These are phyloP conservation scores for Lithophane socia DNA, from an alignment of 2,888 invertebrate genomes.

Conservation along the genomic window DNA sequence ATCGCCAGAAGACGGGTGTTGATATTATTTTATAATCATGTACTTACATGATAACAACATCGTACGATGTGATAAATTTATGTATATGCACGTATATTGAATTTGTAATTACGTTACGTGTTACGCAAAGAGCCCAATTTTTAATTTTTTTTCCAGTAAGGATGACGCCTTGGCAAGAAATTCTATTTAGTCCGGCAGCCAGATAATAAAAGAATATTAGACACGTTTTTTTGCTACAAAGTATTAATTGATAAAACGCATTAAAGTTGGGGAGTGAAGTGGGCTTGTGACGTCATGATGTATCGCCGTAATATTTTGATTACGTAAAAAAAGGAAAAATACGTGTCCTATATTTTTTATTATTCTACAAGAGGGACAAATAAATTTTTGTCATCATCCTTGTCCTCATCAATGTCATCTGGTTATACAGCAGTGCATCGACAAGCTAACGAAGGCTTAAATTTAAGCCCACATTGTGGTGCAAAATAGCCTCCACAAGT, in stretches of 20 bases:
- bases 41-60: constrained; percentile 61
- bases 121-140: constrained; percentile 23
- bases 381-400: no score
- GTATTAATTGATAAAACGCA: no score
- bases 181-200: no score
- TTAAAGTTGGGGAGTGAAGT: no score
- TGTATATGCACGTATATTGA: constrained; percentile 29
- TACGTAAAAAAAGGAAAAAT: no score
- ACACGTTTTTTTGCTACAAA: no score
- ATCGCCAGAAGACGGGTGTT: constrained; percentile 33
- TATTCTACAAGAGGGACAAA: no score
- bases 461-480: neutral
- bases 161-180: no score
- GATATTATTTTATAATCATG: constrained; percentile 53
- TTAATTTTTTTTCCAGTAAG: neutral
- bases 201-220: no score
- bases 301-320: no score
- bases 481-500: neutral
- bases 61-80: constrained; percentile 65
- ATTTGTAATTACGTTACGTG: constrained; percentile 28
- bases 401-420: neutral
- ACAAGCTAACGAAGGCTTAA: neutral
- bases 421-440: neutral
- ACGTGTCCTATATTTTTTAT: no score
- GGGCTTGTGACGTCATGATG: no score